Evolutionary conservation across 2,113 vertebrate genomes (phyloP), one percentile per base, ranked within the genome.

Genomic region (Triplophysa tibetana): DNA sequence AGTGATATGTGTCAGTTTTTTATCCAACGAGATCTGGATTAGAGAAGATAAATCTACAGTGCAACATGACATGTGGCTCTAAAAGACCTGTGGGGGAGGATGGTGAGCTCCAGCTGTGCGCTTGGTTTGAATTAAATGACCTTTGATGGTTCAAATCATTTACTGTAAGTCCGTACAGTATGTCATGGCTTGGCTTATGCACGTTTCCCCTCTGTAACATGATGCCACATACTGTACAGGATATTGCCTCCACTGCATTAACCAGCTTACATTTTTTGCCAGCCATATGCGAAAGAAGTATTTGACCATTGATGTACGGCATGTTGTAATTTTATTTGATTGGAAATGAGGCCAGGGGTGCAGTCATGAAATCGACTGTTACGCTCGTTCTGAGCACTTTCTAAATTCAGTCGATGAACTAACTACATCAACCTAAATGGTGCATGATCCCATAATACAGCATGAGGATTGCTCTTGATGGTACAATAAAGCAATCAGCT

Each of bases 1-100:
- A 38, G 48, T 63, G 69, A 79, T 14, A 76, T 4, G 43, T 74
- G 41, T 50, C 61, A 61, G 24, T 66, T 60, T 77, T 54, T 16
- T 1, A 11, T 67, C 33, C 33, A 12, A 26, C 52, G 21, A 76
- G 43, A 54, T 77, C n/a, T 65, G 26, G 19, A 50, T 65, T 65
- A 65, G 17, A 12, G 13, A 76, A 19, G 7, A 65, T n/a, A 65
- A 65, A 75, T 45, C 17, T 73, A 63, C 13, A 26, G 23, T 48
- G 29, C 73, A 52, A 13, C 11, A 5, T 63, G 16, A 19, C 41
- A 62, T 41, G 70, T 60, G 54, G 9, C 21, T 38, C n/a, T 62
- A 29, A 72, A 29, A 48, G 72, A 48, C 62, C 72, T 21, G 74
- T 50, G 26, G 43, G 61, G 3, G 12, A 2, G 61, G 43, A 23